These are phyloP conservation scores for Phenganax stokvisi DNA, from an alignment of 92 coral and sea anemone species.

Conservation along the genomic window DNA sequence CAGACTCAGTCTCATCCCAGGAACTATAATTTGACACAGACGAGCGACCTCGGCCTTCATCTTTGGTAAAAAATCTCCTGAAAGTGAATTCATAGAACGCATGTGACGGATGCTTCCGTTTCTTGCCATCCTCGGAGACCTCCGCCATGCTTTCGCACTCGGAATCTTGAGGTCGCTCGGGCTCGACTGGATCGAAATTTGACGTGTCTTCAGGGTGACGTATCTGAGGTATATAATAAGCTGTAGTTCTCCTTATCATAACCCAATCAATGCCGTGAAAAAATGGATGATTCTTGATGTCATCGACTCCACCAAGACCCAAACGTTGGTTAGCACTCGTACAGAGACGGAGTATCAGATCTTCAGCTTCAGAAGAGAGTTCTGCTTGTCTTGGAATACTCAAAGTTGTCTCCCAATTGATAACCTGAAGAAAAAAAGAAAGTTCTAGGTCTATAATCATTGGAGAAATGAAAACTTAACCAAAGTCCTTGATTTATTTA, in stretches of 20 bases:
- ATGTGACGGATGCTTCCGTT: slow-evolving; percentile 71
- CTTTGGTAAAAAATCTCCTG: slow-evolving; percentile 80
- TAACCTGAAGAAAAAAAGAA: slow-evolving; percentile 51
- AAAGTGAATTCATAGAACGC: slow-evolving; percentile 98
- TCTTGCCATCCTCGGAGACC: slow-evolving; percentile 48
- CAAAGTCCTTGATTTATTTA: too few relatives aligned
- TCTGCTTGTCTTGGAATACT: slow-evolving; percentile 75
- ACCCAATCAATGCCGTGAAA: slow-evolving; percentile 81
- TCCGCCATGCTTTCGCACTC: slow-evolving; percentile 60
- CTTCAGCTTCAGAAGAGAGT: slow-evolving; percentile 69
- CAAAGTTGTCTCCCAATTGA: slow-evolving; percentile 80
- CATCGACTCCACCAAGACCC: slow-evolving; percentile 71
- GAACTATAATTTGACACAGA: slow-evolving; percentile 42
- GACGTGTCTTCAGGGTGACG: slow-evolving; percentile 83
- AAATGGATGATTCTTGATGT: slow-evolving; percentile 86
- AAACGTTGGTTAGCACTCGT: slow-evolving; percentile 74
- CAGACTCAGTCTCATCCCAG: slow-evolving; percentile 67
- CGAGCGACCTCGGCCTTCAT: slow-evolving; percentile 56
- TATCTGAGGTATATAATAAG: slow-evolving; percentile 75
- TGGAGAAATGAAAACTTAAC: too few relatives aligned
- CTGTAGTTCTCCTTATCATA: slow-evolving; percentile 59
- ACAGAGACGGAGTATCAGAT: slow-evolving; percentile 77
- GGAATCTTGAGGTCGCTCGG: slow-evolving; percentile 48
- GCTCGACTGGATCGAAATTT: slow-evolving; percentile 91
- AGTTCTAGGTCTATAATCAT: too few relatives aligned